Evolutionary conservation across 2,113 vertebrate genomes (phyloP).

Genomic region (Camelus dromedarius): DNA sequence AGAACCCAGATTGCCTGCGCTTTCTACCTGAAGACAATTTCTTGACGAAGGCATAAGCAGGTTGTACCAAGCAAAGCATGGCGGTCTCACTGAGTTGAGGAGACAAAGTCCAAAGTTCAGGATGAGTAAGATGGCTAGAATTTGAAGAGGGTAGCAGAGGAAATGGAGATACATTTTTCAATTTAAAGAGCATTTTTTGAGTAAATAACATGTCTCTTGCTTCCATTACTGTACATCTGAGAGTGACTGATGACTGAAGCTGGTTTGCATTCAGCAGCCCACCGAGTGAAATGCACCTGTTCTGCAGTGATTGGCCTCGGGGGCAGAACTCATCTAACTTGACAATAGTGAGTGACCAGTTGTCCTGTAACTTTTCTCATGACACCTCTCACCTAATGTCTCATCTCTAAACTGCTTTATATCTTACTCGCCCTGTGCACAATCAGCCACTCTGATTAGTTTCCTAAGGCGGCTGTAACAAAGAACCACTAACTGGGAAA

Average conservation of each 20-base stretch:
- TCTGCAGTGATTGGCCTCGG: conserved; percentile 18
- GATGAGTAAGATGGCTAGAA: not conserved
- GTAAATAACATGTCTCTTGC: conserved; percentile 64
- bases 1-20: not conserved
- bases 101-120: not conserved
- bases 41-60: not conserved
- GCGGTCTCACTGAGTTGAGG: not conserved
- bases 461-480: not conserved
- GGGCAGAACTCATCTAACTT: conserved; percentile 49
- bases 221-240: conserved; percentile 47
- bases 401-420: conserved; percentile 56
- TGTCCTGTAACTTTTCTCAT: conserved; percentile 64
- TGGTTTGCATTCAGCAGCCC: not conserved
- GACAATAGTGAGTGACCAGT: conserved; percentile 54
- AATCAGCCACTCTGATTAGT: not conserved
- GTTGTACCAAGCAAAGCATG: not conserved
- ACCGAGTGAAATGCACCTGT: conserved; percentile 8
- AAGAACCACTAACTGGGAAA: not conserved
- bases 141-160: not conserved
- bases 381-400: conserved; percentile 27
- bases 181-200: conserved; percentile 56
- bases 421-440: conserved; percentile 49
- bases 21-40: not conserved
- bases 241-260: conserved; percentile 67
- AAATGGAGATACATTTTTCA: conserved; percentile 17